Evolutionary conservation across 1,140 invertebrate genomes (phyloP).

Genomic region (Lucilia sericata): DNA sequence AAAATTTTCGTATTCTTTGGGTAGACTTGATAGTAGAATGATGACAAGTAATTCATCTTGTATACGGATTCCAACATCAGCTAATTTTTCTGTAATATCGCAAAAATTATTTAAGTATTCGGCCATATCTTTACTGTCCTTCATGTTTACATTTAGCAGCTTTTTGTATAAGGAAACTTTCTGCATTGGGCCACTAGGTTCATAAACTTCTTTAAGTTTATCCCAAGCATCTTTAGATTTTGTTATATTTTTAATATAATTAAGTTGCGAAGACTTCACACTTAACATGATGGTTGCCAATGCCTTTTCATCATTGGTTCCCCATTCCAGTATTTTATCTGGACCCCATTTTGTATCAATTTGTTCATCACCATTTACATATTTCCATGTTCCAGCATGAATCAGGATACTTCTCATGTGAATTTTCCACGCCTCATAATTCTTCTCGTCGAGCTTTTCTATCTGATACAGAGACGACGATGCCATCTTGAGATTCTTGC

Average conservation of each 20-base stretch:
- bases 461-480: constrained; percentile 40
- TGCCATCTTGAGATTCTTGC: background rate
- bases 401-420: constrained; percentile 43
- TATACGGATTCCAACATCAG: constrained; percentile 15
- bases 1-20: constrained; percentile 40
- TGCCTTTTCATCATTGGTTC: constrained; percentile 30
- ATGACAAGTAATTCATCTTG: constrained; percentile 38
- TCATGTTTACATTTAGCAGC: constrained; percentile 26
- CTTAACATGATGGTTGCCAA: constrained; percentile 34
- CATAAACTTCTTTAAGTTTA: constrained; percentile 15
- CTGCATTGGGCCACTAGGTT: constrained; percentile 35
- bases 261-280: constrained; percentile 20
- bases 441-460: constrained; percentile 44
- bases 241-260: constrained; percentile 32
- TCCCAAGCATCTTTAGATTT: constrained; percentile 30
- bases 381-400: background rate
- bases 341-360: background rate
- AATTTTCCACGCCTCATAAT: constrained; percentile 36
- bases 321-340: constrained; percentile 21
- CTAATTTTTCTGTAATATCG: constrained; percentile 24
- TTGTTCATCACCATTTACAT: background rate
- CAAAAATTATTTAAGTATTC: constrained; percentile 9
- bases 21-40: constrained; percentile 43
- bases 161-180: constrained; percentile 42
- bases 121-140: background rate